Evolutionary conservation across 2,888 invertebrate genomes (phyloP), one percentile per base, ranked within the genome.

Genomic region (Trichopoda pennipes): DNA sequence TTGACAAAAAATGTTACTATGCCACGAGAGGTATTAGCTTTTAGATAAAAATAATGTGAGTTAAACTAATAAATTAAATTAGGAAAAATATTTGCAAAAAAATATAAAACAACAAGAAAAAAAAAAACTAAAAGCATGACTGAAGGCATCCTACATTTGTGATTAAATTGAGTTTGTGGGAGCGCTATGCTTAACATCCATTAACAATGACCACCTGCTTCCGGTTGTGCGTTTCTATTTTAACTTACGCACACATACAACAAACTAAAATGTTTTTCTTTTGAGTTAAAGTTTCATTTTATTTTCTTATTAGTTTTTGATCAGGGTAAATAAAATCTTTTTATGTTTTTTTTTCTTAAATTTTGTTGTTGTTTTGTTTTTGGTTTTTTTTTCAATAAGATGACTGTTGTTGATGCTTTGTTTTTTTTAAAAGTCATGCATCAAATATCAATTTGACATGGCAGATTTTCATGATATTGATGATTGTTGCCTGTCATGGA

Each of bases 371-470:
- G 8, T 38, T 38, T n/a, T n/a, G n/a, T n/a, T 28, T 28, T 28
- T 28, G 0, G 28, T 19, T 14, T 49, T 66, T 42, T 73, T 21
- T 81, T 77, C 70, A 83, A 82, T 86, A 88, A 88, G 89, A 88
- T 88, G 88, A 88, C 88, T 88, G 89, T 88, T 89, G 87, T 87
- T 87, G 87, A 88, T 88, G 88, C 88, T 87, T 89, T 87, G 85
- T 85, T 68, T 53, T 78, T 78, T 56, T 68, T 64, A 60, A 81
- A 78, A 87, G 88, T 88, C 89, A 89, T 89, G 88, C 87, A 89
- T 89, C 89, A 89, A 89, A 89, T 87, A 89, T 88, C 89, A 89
- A 88, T 88, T 89, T 88, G 87, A 88, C 88, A 86, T 86, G 86
- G 66, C 60, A 55, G 47, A 75, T 78, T 76, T 81, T 74, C 42